phyloP scores from a whole-genome alignment of 2,113 vertebrate species.

The Rhea pennata region DNA sequence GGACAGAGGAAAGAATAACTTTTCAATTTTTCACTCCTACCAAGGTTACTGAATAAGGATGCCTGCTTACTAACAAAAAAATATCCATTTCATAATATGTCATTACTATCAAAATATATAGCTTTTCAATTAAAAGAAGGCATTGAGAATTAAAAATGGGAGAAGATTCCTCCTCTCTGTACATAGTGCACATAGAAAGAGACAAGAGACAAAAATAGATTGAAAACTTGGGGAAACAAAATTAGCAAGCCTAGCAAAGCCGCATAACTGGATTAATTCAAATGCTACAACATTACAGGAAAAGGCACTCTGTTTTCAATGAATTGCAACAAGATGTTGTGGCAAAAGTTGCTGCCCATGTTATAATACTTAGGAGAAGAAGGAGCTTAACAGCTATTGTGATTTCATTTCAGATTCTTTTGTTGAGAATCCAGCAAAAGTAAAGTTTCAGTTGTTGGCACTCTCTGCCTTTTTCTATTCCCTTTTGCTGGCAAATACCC shows the following conservation, averaged over 20 bases:
- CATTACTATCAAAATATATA: background rate
- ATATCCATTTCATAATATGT: background rate
- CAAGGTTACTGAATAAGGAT: background rate
- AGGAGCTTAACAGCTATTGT: background rate
- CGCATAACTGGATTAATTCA: slow-evolving; percentile 55
- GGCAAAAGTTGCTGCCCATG: background rate
- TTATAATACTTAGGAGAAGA: slow-evolving; percentile 6
- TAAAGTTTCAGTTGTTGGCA: background rate
- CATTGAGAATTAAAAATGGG: background rate
- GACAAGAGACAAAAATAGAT: slow-evolving; percentile 8
- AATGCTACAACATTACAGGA: background rate
- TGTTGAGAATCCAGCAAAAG: background rate
- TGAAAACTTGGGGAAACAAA: slow-evolving; percentile 49
- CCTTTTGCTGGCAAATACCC: background rate
- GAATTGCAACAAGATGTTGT: background rate
- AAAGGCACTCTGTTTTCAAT: slow-evolving; percentile 28
- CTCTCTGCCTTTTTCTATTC: background rate
- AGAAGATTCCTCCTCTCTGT: slow-evolving; percentile 13
- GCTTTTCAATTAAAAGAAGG: background rate
- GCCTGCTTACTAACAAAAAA: background rate
- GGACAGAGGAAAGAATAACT: background rate
- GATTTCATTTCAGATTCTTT: background rate
- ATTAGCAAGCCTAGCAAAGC: slow-evolving; percentile 47
- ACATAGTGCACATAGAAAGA: background rate
- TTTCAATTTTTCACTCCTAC: background rate